Conservation (phyloP, 2,888 invertebrate species). For the Cataglyphis altisquamis region DNA sequence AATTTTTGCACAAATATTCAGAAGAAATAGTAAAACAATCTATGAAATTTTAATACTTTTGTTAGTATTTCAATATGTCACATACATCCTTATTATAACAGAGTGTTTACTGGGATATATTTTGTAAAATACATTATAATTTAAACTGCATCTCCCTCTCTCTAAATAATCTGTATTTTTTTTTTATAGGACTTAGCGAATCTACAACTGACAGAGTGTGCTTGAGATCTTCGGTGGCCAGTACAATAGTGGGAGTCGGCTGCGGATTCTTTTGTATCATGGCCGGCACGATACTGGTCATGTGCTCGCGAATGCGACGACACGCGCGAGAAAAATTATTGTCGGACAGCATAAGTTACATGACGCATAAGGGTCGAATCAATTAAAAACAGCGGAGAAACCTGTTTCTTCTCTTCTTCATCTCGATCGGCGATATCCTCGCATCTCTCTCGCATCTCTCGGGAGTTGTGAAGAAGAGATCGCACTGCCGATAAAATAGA, state of each 20-base stretch:
- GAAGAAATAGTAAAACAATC: too few species aligned
- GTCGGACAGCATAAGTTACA: slow-evolving; percentile 85
- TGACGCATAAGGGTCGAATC: slow-evolving; percentile 85
- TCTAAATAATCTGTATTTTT: slow-evolving; percentile 6
- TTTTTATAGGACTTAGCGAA: slow-evolving; percentile 75
- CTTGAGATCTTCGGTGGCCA: slow-evolving; percentile 88
- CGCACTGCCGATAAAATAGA: slow-evolving; percentile 57
- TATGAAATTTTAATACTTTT: too few species aligned
- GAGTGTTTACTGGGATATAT: too few species aligned
- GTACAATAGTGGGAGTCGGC: slow-evolving; percentile 90
- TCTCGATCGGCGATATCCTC: slow-evolving; percentile 30
- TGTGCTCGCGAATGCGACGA: slow-evolving; percentile 92
- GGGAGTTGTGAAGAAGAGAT: slow-evolving; percentile 17
- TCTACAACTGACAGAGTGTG: slow-evolving; percentile 87
- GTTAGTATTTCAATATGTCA: too few species aligned
- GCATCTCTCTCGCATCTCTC: slow-evolving; percentile 27
- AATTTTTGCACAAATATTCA: too few species aligned
- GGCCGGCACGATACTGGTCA: slow-evolving; percentile 91
- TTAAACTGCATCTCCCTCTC: background rate
- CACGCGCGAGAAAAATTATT: slow-evolving; percentile 84
- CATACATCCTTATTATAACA: too few species aligned
- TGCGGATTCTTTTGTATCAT: slow-evolving; percentile 91
- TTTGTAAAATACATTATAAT: background rate
- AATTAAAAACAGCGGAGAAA: slow-evolving; percentile 76
- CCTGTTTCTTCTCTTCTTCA: slow-evolving; percentile 57